Conservation (phyloP, 2,113 vertebrate species). For the Erythrolamprus reginae region DNA sequence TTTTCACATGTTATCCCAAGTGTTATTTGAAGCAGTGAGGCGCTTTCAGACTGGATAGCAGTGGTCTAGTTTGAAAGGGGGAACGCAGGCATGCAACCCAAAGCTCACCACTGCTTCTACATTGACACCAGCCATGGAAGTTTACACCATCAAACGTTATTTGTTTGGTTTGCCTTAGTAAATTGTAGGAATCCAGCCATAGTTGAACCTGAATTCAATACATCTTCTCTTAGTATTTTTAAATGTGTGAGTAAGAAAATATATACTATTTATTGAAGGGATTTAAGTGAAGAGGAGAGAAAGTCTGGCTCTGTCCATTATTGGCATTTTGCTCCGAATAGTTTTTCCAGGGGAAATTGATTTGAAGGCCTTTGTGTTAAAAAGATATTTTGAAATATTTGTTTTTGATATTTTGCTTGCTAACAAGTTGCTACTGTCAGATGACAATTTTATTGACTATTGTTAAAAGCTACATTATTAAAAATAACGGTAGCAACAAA, state of each 20-base stretch:
- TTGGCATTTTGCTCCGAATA: neutral
- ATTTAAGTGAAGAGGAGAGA: neutral
- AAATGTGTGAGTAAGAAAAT: neutral
- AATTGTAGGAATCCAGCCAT: neutral
- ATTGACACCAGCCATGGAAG: neutral
- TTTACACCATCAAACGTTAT: neutral
- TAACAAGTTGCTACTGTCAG: neutral
- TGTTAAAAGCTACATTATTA: constrained; percentile 39
- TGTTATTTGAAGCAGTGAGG: neutral
- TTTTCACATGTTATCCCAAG: neutral
- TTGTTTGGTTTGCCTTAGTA: neutral
- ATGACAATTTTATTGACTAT: constrained; percentile 24
- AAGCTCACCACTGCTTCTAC: neutral
- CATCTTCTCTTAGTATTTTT: neutral
- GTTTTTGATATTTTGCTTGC: constrained; percentile 30
- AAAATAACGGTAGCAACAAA: constrained; percentile 27
- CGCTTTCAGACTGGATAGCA: neutral
- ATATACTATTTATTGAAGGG: neutral
- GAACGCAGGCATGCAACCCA: neutral
- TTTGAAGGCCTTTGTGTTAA: constrained; percentile 17
- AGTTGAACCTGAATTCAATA: neutral
- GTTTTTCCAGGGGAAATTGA: constrained; percentile 8
- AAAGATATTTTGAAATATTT: constrained; percentile 23
- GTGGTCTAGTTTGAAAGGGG: neutral
- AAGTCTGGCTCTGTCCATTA: neutral